Base-by-base conservation (phyloP, 2,797 vertebrate species). In the Antennarius maculatus region DNA sequence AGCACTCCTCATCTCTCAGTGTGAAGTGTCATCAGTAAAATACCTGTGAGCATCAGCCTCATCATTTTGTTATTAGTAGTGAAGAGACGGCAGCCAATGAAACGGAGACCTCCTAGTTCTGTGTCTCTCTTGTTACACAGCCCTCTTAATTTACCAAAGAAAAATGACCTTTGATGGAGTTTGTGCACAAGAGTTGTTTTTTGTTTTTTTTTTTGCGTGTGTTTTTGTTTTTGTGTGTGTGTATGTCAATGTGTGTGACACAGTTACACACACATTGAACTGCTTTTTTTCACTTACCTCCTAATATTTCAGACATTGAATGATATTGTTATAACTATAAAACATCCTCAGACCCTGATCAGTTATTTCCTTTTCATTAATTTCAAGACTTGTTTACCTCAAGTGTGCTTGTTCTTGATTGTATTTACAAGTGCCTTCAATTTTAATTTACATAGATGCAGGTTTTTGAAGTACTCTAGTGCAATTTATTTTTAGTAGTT, bases 21-120 rank as follows among this genome's bases (percentile, higher is more conserved):
- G 52, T 28, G 71, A 48, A 54, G 62, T 63, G 76, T 74, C 58
- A 67, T 48, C 16, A 48, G 46, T 51, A 27, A 28, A 27, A 27
- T 14, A n/a, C 6, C 23, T 13, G 49, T 9, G 1, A 23, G 49
- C 49, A 51, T 42, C 34, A 16, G 28, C 18, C 29, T 43, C 69
- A 54, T 72, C 69, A 61, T 9, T 5, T 18, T 3, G 6, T 39
- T 53, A 65, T 72, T 48, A 60, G 29, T 45, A 52, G 54, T 3
- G 34, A 28, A 10, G 41, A 5, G 14, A 27, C 37, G 12, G 42
- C 39, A 18, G 47, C 48, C 39, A 54, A 41, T 63, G 27, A 72
- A 37, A 56, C 27, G 11, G 7, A 64, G 13, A 0, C 47, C 42
- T 56, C 43, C 54, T 59, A 42, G 6, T 37, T 39, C 23, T 27